phyloP scores from a whole-genome alignment of 2,113 vertebrate species.

The Burhinus bistriatus region DNA sequence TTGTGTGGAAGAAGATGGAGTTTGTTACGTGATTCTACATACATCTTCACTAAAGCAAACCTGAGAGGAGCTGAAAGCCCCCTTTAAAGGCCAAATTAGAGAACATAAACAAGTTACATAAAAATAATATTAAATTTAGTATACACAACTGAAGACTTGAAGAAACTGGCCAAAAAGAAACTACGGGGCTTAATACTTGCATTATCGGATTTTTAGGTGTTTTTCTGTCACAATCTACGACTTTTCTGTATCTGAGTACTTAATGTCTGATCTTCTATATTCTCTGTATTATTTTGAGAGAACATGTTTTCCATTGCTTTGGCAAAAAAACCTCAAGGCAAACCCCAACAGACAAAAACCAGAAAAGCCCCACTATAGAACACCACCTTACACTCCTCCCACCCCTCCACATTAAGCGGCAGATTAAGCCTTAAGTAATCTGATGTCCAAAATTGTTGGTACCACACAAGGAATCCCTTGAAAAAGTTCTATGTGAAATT shows the following conservation, averaged over 20 bases:
- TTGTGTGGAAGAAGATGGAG: background rate
- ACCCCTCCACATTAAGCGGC: background rate
- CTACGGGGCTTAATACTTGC: fast-evolving
- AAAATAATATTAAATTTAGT: background rate
- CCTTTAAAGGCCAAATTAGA: background rate
- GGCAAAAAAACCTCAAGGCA: background rate
- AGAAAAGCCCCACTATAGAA: background rate
- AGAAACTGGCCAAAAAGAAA: background rate
- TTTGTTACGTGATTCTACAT: background rate
- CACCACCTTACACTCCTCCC: background rate
- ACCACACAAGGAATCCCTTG: background rate
- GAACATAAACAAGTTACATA: background rate
- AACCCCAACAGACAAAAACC: background rate
- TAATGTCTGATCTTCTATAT: background rate
- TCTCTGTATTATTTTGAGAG: background rate
- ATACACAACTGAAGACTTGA: background rate
- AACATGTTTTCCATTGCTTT: background rate
- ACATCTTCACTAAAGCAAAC: background rate
- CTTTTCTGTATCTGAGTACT: background rate
- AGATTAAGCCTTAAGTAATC: background rate
- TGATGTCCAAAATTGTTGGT: background rate
- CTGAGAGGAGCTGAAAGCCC: background rate
- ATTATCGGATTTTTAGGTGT: background rate
- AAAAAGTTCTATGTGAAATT: background rate
- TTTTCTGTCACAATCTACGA: background rate